Evolutionary conservation across 2,888 invertebrate genomes (phyloP).

Genomic region (Nezara viridula): DNA sequence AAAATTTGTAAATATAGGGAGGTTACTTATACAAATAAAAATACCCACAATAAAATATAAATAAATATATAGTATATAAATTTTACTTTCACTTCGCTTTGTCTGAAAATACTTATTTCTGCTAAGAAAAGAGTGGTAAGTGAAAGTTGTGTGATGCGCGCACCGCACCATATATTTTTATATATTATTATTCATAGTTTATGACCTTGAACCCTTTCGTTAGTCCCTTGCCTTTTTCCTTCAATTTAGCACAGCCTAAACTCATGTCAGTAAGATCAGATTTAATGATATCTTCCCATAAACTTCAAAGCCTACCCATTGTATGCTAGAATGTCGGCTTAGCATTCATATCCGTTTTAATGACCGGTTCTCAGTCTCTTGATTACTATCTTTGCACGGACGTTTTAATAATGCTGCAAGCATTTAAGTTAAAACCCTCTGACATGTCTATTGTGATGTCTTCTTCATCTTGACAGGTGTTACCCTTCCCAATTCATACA

Average conservation of each 20-base stretch:
- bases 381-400: not conserved
- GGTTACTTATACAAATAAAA: too few species aligned
- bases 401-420: not conserved
- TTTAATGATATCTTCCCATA: conserved; percentile 2
- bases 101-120: too few species aligned
- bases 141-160: too few species aligned
- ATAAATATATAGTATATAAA: too few species aligned
- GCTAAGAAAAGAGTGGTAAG: too few species aligned
- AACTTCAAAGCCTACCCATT: not conserved
- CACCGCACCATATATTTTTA: too few species aligned
- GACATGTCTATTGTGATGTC: not conserved
- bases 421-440: not conserved
- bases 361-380: not conserved
- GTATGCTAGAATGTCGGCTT: not conserved
- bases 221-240: not conserved
- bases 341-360: conserved; percentile 2
- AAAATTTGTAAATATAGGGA: too few species aligned
- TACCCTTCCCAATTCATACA: too few species aligned
- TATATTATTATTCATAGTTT: too few species aligned
- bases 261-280: not conserved
- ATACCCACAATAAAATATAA: too few species aligned
- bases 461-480: too few species aligned
- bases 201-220: not conserved
- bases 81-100: too few species aligned
- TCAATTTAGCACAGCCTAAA: not conserved